Evolutionary conservation across 2,888 invertebrate species (phyloP).

Genomic region (Mantis religiosa): DNA sequence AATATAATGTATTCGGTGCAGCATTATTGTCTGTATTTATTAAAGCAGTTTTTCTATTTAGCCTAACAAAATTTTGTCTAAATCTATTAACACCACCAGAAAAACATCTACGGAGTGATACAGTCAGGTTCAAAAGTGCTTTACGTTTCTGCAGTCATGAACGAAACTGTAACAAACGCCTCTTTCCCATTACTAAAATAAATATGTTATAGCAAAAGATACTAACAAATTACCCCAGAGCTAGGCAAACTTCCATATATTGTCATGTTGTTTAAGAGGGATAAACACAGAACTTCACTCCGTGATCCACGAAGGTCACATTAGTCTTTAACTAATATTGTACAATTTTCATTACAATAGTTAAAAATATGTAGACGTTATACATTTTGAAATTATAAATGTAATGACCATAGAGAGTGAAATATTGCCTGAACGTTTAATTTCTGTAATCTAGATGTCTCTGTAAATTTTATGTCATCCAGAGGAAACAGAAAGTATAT

Average conservation of each 20-base stretch:
- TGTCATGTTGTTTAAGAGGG: too few species aligned
- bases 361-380: too few species aligned
- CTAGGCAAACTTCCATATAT: background rate
- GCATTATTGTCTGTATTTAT: background rate
- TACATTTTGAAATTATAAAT: too few species aligned
- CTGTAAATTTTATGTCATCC: too few species aligned
- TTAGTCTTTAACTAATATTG: too few species aligned
- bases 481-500: too few species aligned
- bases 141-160: background rate
- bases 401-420: too few species aligned
- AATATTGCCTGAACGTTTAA: too few species aligned
- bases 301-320: too few species aligned
- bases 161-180: background rate
- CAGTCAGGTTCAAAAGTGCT: slow-evolving; percentile 9
- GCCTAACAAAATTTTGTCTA: background rate
- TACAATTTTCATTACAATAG: too few species aligned
- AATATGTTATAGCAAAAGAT: background rate
- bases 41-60: background rate
- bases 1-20: background rate
- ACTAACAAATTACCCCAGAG: background rate
- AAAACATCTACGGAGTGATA: background rate
- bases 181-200: background rate
- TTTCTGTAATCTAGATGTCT: too few species aligned
- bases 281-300: too few species aligned
- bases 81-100: background rate